Evolutionary conservation across 92 coral and sea anemone species (phyloP).

Genomic region (Zoanthus sansibaricus): DNA sequence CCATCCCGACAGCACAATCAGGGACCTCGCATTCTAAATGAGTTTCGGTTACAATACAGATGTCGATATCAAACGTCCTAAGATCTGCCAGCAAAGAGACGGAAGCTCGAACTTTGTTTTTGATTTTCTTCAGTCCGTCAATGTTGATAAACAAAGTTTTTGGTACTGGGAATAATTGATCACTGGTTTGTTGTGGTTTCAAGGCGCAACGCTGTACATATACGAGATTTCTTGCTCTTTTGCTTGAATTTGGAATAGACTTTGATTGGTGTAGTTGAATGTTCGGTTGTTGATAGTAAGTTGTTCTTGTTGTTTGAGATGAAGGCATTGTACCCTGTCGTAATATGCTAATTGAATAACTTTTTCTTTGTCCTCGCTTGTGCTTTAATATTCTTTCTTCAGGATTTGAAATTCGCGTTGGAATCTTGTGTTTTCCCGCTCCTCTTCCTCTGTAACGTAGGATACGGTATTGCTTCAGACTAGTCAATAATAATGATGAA

Average conservation of each 20-base stretch:
- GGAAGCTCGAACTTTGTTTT: slow-evolving; percentile 34
- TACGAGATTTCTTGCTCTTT: slow-evolving; percentile 25
- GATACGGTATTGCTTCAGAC: slow-evolving; percentile 7
- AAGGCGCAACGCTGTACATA: slow-evolving; percentile 26
- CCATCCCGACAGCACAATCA: not conserved
- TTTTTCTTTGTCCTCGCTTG: slow-evolving; percentile 16
- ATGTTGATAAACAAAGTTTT: slow-evolving; percentile 11
- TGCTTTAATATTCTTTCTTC: slow-evolving; percentile 12
- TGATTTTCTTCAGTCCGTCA: slow-evolving; percentile 23
- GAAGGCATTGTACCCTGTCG: slow-evolving; percentile 4
- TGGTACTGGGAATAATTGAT: slow-evolving; percentile 26
- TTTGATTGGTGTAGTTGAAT: slow-evolving; percentile 21
- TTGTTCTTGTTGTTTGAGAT: not conserved
- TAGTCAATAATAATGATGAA: not conserved
- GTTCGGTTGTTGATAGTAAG: slow-evolving; percentile 9
- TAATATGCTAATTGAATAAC: slow-evolving; percentile 3
- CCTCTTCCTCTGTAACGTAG: slow-evolving; percentile 32
- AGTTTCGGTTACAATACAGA: slow-evolving; percentile 49
- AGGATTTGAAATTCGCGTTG: slow-evolving; percentile 24
- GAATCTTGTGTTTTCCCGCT: slow-evolving; percentile 32
- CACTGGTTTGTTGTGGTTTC: slow-evolving; percentile 26
- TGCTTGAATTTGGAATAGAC: slow-evolving; percentile 20
- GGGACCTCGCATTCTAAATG: slow-evolving; percentile 14
- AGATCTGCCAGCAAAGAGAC: slow-evolving; percentile 31
- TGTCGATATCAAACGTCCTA: slow-evolving; percentile 11